Percentiles rank a stretch among this genome's conserved stretches.
These are phyloP conservation scores for Seira ritae DNA, from an alignment of 2,888 invertebrate species.

Conservation along the genomic window DNA sequence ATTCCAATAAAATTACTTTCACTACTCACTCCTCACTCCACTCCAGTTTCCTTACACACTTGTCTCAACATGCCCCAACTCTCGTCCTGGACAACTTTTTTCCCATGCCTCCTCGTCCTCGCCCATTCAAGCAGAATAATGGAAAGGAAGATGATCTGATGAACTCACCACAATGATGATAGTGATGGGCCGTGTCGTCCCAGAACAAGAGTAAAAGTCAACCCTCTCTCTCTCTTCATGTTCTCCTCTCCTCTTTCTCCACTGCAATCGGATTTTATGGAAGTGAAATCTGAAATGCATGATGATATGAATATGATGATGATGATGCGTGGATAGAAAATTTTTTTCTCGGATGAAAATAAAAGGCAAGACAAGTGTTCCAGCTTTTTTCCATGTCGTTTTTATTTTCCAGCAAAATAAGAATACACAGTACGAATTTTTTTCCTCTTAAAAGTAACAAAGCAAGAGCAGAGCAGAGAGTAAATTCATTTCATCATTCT, in stretches of 20 bases:
- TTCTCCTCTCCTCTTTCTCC: slow-evolving; percentile 14
- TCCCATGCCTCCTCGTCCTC: background rate
- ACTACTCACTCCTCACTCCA: background rate
- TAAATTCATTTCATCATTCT: slow-evolving; percentile 54
- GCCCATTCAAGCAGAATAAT: background rate
- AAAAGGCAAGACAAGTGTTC: background rate
- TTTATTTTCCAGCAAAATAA: background rate
- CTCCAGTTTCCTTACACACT: background rate
- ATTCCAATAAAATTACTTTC: background rate
- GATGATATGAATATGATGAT: no score
- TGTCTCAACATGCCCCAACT: background rate
- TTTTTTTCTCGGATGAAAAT: slow-evolving; percentile 40
- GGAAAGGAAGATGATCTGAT: slow-evolving; percentile 16
- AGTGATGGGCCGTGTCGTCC: slow-evolving; percentile 24
- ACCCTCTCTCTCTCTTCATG: slow-evolving; percentile 43
- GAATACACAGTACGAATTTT: background rate
- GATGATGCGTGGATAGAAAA: background rate
- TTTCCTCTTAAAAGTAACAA: background rate
- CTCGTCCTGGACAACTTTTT: background rate
- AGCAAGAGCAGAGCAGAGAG: slow-evolving; percentile 26
- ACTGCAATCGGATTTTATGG: slow-evolving; percentile 24
- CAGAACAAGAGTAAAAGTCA: slow-evolving; percentile 41
- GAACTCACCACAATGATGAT: slow-evolving; percentile 30
- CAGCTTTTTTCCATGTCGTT: background rate
- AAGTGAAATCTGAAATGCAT: no score